Evolutionary conservation across 2,888 invertebrate genomes (phyloP).

Genomic region (Trichacis sp.): DNA sequence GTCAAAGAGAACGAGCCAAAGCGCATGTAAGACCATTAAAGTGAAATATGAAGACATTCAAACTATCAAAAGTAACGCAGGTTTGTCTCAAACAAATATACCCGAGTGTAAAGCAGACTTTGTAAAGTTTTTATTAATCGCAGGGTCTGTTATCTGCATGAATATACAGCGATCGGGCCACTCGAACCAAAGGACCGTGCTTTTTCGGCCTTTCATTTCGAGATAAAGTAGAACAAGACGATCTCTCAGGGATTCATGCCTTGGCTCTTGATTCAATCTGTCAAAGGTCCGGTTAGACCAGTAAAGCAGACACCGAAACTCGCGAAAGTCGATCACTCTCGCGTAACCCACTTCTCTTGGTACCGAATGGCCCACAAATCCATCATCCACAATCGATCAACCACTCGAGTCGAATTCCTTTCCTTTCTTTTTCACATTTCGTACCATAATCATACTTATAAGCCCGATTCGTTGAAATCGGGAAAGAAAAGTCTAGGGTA

Average conservation of each 20-base stretch:
- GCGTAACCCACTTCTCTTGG: too few species aligned
- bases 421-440: neutral
- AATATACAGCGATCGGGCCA: neutral
- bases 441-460: neutral
- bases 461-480: neutral
- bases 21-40: too few species aligned
- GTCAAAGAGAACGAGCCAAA: too few species aligned
- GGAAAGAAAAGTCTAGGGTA: neutral
- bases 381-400: too few species aligned
- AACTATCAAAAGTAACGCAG: neutral
- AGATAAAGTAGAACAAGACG: constrained; percentile 1
- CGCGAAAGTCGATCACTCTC: neutral
- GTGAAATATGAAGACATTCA: too few species aligned
- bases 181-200: neutral
- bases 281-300: neutral
- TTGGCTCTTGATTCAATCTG: too few species aligned
- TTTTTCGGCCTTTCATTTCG: neutral
- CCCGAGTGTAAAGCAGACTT: neutral
- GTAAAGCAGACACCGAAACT: neutral
- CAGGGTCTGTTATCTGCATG: neutral
- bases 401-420: neutral
- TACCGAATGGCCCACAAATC: too few species aligned
- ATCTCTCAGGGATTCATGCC: neutral
- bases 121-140: neutral
- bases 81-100: neutral